Evolutionary conservation across 2,797 vertebrate species (phyloP).

Genomic region (Brachymystax lenok): DNA sequence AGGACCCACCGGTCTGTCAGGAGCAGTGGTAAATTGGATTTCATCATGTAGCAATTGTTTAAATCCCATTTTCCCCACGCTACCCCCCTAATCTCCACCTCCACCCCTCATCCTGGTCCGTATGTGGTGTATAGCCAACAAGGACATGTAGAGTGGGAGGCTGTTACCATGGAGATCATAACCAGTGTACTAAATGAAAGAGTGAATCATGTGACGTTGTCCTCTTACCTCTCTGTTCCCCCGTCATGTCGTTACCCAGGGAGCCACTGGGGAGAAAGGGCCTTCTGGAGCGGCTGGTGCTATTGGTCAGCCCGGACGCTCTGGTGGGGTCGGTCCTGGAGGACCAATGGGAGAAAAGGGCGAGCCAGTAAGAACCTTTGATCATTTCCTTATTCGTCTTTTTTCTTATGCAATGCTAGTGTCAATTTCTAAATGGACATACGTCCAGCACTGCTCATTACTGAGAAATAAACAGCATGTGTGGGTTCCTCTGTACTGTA

Average conservation of each 20-base stretch:
- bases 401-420: constrained; percentile 27
- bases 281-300: constrained; percentile 84
- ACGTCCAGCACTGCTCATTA: constrained; percentile 42
- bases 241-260: constrained; percentile 66
- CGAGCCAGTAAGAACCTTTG: constrained; percentile 79
- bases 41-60: constrained; percentile 12
- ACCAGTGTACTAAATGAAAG: constrained; percentile 51
- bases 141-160: constrained; percentile 37
- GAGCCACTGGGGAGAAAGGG: constrained; percentile 86
- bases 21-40: constrained; percentile 79
- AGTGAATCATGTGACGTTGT: constrained; percentile 45
- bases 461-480: constrained; percentile 47
- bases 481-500: constrained; percentile 25
- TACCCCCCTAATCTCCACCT: neutral
- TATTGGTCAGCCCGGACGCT: constrained; percentile 88
- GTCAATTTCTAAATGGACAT: constrained; percentile 10
- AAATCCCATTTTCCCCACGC: constrained; percentile 8
- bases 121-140: constrained; percentile 27
- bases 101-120: neutral
- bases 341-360: constrained; percentile 91
- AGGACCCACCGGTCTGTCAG: constrained; percentile 81
- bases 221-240: constrained; percentile 25
- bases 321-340: constrained; percentile 78
- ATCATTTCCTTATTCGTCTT: constrained; percentile 14
- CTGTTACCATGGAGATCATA: constrained; percentile 70